phyloP scores from a whole-genome alignment of 2,888 invertebrate species.

The Boloria selene region DNA sequence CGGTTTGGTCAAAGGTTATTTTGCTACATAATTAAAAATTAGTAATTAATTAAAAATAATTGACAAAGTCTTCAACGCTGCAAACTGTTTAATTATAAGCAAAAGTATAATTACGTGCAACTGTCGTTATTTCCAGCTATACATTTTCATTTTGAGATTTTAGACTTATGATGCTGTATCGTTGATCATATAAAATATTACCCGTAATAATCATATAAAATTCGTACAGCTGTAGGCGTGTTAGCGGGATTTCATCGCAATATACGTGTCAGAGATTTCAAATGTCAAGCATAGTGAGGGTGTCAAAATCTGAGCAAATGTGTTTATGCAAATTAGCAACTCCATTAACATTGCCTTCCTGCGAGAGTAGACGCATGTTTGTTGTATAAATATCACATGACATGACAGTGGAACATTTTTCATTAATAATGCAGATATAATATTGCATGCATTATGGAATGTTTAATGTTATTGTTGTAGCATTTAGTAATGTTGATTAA shows the following conservation, averaged over 20 bases:
- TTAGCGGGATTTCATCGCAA: slow-evolving; percentile 30
- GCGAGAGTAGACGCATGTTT: slow-evolving; percentile 57
- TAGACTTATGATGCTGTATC: background rate
- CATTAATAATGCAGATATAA: slow-evolving; percentile 39
- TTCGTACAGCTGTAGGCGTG: slow-evolving; percentile 13
- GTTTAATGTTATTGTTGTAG: slow-evolving; percentile 4
- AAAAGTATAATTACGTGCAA: background rate
- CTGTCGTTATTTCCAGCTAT: too few species aligned
- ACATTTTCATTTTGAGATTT: background rate
- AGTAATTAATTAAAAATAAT: background rate
- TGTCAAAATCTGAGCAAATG: slow-evolving; percentile 78
- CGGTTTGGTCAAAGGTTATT: slow-evolving; percentile 17
- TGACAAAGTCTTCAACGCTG: background rate
- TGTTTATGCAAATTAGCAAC: slow-evolving; percentile 78
- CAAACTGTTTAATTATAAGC: background rate
- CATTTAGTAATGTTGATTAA: background rate
- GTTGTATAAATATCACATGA: slow-evolving; percentile 58
- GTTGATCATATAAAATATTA: slow-evolving; percentile 13
- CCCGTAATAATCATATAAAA: slow-evolving; percentile 16
- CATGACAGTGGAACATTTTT: slow-evolving; percentile 38
- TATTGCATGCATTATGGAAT: slow-evolving; percentile 11
- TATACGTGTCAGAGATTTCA: slow-evolving; percentile 64
- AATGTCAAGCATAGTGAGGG: slow-evolving; percentile 67
- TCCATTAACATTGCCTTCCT: slow-evolving; percentile 68
- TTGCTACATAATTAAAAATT: slow-evolving; percentile 14